Evolutionary conservation across 2,888 invertebrate genomes (phyloP).

Genomic region (Leptopterna dolabrata): DNA sequence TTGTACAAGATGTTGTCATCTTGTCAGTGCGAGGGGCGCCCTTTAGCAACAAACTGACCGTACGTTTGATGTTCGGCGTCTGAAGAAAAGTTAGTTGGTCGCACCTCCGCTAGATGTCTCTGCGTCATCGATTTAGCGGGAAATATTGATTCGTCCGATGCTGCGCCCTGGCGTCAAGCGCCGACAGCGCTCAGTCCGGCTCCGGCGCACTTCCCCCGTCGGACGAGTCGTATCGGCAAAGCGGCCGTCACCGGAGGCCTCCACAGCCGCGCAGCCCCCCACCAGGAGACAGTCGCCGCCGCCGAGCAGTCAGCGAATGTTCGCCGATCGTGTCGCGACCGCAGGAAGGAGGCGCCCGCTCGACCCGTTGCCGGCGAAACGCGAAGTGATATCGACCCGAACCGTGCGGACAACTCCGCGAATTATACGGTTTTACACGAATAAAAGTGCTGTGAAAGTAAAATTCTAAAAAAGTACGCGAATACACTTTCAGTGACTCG

Average conservation of each 20-base stretch:
- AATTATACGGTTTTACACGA: not conserved
- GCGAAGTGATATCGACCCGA: not conserved
- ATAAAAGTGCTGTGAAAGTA: not conserved
- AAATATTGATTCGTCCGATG: not conserved
- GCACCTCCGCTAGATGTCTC: not conserved
- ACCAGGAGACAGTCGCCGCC: not conserved
- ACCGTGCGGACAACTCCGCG: not conserved
- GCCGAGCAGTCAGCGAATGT: not conserved
- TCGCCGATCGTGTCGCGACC: not conserved
- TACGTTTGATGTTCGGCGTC: no score
- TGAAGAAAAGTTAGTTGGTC: not conserved
- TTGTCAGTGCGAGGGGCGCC: no score
- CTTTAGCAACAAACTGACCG: no score
- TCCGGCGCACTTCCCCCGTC: not conserved
- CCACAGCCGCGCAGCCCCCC: not conserved
- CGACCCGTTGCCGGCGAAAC: not conserved
- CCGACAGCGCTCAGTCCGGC: not conserved
- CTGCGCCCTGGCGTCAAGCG: constrained; percentile 4
- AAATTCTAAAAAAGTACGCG: not conserved
- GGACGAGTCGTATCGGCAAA: not conserved
- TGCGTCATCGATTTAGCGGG: not conserved
- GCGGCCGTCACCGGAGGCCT: not conserved
- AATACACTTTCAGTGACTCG: no score
- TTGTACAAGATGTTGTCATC: no score
- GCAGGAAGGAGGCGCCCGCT: not conserved